Conservation (phyloP, 2,888 invertebrate genomes). For the Sesia bembeciformis region DNA sequence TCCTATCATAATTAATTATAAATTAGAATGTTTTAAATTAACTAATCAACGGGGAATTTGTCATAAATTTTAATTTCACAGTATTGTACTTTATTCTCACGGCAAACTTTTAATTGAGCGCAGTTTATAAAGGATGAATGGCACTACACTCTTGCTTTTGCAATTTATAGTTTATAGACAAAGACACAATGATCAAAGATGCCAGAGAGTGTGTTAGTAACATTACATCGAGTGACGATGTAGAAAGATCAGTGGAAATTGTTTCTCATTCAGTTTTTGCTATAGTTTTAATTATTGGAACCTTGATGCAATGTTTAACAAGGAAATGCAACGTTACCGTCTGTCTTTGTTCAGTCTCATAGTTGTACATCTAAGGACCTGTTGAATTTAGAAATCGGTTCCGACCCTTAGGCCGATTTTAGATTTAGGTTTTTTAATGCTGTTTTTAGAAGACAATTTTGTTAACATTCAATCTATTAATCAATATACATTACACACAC, state of each 20-base stretch:
- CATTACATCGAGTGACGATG: slow-evolving; percentile 11
- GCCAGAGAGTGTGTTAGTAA: slow-evolving; percentile 17
- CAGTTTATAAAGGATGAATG: too few relatives aligned
- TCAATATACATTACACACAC: too few relatives aligned
- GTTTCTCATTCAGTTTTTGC: slow-evolving; percentile 11
- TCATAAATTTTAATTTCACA: not conserved
- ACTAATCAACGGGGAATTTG: not conserved
- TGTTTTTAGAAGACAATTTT: too few relatives aligned
- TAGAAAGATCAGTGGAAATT: slow-evolving; percentile 14
- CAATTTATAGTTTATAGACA: too few relatives aligned
- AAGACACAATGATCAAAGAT: slow-evolving; percentile 7
- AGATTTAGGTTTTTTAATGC: too few relatives aligned
- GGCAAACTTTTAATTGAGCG: not conserved
- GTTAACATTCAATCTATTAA: too few relatives aligned
- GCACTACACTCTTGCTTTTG: too few relatives aligned
- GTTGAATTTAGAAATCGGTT: too few relatives aligned
- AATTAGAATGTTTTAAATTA: not conserved
- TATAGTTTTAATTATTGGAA: slow-evolving; percentile 9
- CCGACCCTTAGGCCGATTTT: too few relatives aligned
- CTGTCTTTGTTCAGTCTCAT: too few relatives aligned
- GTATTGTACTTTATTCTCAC: not conserved
- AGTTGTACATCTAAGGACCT: too few relatives aligned
- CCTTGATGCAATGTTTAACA: not conserved
- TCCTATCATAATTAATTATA: too few relatives aligned
- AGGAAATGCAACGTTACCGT: not conserved